These are phyloP conservation scores for Apoda limacodes DNA, from an alignment of 2,888 invertebrate species.

Conservation along the genomic window DNA sequence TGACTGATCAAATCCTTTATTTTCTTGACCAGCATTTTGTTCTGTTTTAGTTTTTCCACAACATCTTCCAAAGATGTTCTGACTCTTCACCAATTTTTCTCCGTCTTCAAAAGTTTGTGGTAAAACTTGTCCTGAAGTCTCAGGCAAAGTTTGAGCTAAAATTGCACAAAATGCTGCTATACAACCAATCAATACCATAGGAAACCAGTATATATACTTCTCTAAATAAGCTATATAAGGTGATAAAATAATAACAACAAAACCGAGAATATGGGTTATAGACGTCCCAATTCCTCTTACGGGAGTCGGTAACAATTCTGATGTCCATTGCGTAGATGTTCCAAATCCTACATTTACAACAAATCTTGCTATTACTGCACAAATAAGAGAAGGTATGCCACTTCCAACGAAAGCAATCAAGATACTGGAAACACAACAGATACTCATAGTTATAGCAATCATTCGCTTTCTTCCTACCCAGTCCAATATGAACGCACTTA, in stretches of 20 bases:
- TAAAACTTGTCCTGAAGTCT: conserved; percentile 44
- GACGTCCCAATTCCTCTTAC: conserved; percentile 41
- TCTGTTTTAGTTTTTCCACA: no score
- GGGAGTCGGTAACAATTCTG: conserved; percentile 44
- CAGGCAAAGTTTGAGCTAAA: conserved; percentile 36
- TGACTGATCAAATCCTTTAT: no score
- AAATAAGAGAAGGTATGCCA: conserved; percentile 36
- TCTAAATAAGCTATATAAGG: conserved; percentile 45
- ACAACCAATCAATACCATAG: conserved; percentile 32
- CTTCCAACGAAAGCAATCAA: conserved; percentile 31
- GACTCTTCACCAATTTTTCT: conserved; percentile 31
- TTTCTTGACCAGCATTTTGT: no score
- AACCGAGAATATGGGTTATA: conserved; percentile 40
- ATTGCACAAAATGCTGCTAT: conserved; percentile 28
- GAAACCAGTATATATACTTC: conserved; percentile 34
- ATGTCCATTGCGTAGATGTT: conserved; percentile 39
- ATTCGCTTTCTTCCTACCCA: conserved; percentile 38
- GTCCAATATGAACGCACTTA: conserved; percentile 41
- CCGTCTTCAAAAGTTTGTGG: conserved; percentile 51
- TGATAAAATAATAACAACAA: conserved; percentile 35
- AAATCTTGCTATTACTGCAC: conserved; percentile 41
- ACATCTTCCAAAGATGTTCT: conserved; percentile 34
- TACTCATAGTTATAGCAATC: conserved; percentile 23
- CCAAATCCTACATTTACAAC: conserved; percentile 37
- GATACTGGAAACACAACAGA: conserved; percentile 33